Evolutionary conservation across 2,113 vertebrate species (phyloP).

Genomic region (Triplophysa rosa): DNA sequence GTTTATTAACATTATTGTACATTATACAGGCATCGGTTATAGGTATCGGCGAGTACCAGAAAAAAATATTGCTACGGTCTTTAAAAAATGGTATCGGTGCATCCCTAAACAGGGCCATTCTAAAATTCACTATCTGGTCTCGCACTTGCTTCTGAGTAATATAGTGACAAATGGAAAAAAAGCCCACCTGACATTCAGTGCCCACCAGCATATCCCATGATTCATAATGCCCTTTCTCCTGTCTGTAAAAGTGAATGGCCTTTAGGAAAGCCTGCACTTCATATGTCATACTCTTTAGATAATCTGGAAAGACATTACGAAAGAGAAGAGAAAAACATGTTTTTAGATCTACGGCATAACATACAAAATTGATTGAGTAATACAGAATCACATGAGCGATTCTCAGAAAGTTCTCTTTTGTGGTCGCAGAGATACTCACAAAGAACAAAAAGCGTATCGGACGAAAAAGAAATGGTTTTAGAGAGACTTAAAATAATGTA

Average conservation of each 20-base stretch:
- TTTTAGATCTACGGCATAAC: background rate
- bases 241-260: conserved; percentile 85
- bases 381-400: background rate
- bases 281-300: conserved; percentile 75
- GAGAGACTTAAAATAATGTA: background rate
- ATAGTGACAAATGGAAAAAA: background rate
- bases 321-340: background rate
- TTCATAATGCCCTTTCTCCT: conserved; percentile 87
- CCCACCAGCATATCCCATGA: conserved; percentile 84
- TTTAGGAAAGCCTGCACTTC: conserved; percentile 82
- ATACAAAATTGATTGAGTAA: conserved; percentile 11
- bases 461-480: background rate
- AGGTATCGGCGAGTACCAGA: too few species aligned
- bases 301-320: conserved; percentile 70
- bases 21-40: too few species aligned
- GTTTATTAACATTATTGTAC: too few species aligned
- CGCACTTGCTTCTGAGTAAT: conserved; percentile 6
- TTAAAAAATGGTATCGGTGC: too few species aligned
- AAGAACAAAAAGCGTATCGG: conserved; percentile 20
- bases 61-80: too few species aligned
- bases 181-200: conserved; percentile 80
- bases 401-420: conserved; percentile 34
- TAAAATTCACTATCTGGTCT: background rate
- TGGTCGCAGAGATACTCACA: conserved; percentile 8
- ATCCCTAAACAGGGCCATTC: too few species aligned